Evolutionary conservation across 1,140 invertebrate species (phyloP), one percentile per base, ranked within the genome.

Genomic region (Oppia nitens): DNA sequence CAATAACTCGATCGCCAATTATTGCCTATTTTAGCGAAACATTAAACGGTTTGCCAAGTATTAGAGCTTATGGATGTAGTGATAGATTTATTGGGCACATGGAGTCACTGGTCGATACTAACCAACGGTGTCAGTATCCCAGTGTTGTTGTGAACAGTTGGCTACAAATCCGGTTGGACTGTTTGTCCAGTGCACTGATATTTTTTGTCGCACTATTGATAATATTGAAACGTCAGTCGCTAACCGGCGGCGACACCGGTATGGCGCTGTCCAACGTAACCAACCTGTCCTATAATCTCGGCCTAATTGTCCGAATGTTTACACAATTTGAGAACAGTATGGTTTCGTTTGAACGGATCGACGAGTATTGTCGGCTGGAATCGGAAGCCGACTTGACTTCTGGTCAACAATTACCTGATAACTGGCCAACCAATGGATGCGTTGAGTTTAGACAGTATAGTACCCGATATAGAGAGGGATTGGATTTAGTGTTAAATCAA

Each of bases 191-290:
- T 27, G 86, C 67, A 78, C 89, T 52, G 82, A 87, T 1, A 66
- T 93, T 21, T 89, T 94, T 70, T 83, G 85, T 57, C 88, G 94
- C 2, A n/a, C n/a, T n/a, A n/a, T n/a, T n/a, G n/a, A n/a, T 67
- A 88, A 27, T 78, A 74, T 45, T 78, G 81, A 55, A 78, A 85
- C 56, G 77, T 70, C 57, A 72, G 81, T 66, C n/a, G n/a, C n/a
- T n/a, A n/a, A n/a, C 6, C 9, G 53, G 73, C 87, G 87, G 87
- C 40, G 69, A 87, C 50, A 87, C 92, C 49, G 90, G 90, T 47
- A 74, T 94, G 26, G 90, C 87, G 1, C 77, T 94, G 64, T 89
- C 83, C 66, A 93, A 92, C 70, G 83, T 89, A 27, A 72, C 93
- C 52, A 84, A 85, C 77, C 83, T 85, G 61, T 66, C 79, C 24